A percentile compares a stretch with the other conserved stretches of the same genome.
phyloP scores from a whole-genome alignment of 1,140 invertebrate species.

The Macrobrachium nipponense region DNA sequence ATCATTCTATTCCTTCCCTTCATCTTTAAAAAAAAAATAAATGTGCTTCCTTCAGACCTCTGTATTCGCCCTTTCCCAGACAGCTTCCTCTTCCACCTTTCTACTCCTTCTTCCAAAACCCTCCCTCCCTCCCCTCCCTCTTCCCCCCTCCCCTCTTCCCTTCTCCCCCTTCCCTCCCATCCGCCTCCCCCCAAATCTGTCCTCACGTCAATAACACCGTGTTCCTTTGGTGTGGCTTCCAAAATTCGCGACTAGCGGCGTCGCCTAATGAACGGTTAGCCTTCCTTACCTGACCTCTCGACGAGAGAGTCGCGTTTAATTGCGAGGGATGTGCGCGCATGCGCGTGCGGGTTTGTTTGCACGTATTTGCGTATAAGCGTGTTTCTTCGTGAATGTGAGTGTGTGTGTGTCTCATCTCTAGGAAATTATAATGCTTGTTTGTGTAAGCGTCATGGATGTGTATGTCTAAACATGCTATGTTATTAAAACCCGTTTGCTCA shows the following conservation, averaged over 20 bases:
- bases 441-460: too few species aligned
- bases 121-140: conserved; percentile 2
- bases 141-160: too few species aligned
- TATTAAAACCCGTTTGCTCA: too few species aligned
- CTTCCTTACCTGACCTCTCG: too few species aligned
- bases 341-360: conserved; percentile 6
- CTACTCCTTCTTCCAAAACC: not conserved
- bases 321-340: conserved; percentile 9
- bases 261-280: too few species aligned
- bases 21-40: not conserved
- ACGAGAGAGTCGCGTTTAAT: not conserved
- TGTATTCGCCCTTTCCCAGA: too few species aligned
- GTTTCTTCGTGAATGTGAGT: too few species aligned
- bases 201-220: not conserved
- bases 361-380: not conserved
- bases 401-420: not conserved
- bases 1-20: too few species aligned
- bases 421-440: too few species aligned
- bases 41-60: too few species aligned
- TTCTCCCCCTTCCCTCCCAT: too few species aligned
- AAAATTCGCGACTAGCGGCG: not conserved
- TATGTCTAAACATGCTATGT: too few species aligned
- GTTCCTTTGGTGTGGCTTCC: not conserved
- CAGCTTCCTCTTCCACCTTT: not conserved
- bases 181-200: not conserved